Conservation (phyloP, 1,140 invertebrate genomes). For the Bathynomus jamesi region DNA sequence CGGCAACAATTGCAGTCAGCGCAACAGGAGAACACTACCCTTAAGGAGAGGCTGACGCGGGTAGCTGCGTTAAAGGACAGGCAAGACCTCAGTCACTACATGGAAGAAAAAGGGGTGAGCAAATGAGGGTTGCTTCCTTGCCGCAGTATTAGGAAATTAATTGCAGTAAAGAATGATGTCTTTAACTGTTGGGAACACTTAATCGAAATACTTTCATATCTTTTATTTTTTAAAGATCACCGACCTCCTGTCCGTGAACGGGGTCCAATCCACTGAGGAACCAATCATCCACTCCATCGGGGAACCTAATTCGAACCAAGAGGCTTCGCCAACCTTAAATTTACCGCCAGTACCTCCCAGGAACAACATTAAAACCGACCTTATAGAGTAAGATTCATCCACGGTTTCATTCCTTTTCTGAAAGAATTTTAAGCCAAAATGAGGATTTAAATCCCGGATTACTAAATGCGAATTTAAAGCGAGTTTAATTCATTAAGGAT, state of each 20-base stretch:
- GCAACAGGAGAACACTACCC: slow-evolving; percentile 19
- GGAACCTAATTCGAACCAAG: not conserved
- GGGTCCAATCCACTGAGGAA: not conserved
- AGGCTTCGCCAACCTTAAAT: not conserved
- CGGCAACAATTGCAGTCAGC: slow-evolving; percentile 56
- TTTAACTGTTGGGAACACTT: too few species aligned
- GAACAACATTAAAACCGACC: not conserved
- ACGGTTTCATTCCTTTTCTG: too few species aligned
- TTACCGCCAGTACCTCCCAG: not conserved
- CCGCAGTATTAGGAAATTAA: too few species aligned
- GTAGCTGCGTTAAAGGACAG: slow-evolving; percentile 22
- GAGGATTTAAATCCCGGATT: too few species aligned
- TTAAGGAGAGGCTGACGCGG: slow-evolving; percentile 21
- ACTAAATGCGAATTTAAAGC: too few species aligned
- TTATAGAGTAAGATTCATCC: not conserved
- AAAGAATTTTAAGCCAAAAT: too few species aligned
- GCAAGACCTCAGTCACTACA: slow-evolving; percentile 24
- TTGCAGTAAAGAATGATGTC: too few species aligned
- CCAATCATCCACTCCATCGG: not conserved
- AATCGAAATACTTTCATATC: too few species aligned
- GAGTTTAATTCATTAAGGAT: too few species aligned
- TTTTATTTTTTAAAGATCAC: too few species aligned
- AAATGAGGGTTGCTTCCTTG: too few species aligned
- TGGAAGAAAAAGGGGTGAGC: slow-evolving; percentile 28
- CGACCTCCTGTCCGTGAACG: not conserved